These are phyloP conservation scores for Cheilosia vernalis DNA, from an alignment of 2,888 invertebrate species.

Conservation along the genomic window DNA sequence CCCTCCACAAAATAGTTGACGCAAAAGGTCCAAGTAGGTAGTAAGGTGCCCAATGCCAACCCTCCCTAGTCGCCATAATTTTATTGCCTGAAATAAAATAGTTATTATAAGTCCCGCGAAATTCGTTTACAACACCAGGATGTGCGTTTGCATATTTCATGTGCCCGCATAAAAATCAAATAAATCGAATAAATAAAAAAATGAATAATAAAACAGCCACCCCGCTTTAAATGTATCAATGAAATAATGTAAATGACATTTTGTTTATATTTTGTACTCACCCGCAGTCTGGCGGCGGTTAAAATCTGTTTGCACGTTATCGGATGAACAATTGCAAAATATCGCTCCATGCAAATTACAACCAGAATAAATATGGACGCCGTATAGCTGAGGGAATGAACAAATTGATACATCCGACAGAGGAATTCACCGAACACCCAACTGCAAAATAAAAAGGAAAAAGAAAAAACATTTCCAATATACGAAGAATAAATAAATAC, in stretches of 20 bases:
- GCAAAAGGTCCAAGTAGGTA: too few relatives aligned
- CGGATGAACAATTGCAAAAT: conserved; percentile 93
- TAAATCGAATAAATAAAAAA: too few relatives aligned
- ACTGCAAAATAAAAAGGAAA: conserved; percentile 84
- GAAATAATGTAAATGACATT: not conserved
- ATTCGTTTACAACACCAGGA: too few relatives aligned
- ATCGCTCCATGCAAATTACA: conserved; percentile 93
- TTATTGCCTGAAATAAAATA: too few relatives aligned
- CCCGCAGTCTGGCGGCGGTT: conserved; percentile 89
- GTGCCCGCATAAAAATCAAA: too few relatives aligned
- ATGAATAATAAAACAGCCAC: not conserved
- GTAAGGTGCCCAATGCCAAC: too few relatives aligned
- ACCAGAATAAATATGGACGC: conserved; percentile 95
- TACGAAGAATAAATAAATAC: not conserved
- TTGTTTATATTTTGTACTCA: conserved; percentile 83
- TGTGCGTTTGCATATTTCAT: too few relatives aligned
- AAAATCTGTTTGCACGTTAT: conserved; percentile 93
- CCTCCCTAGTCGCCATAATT: too few relatives aligned
- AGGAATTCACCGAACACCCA: conserved; percentile 93
- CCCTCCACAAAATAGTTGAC: too few relatives aligned
- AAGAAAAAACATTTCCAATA: conserved; percentile 17
- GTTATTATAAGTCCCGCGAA: too few relatives aligned
- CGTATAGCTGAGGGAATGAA: conserved; percentile 94
- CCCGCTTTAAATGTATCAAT: not conserved
- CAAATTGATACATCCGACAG: conserved; percentile 96